A percentile compares a stretch with the other conserved stretches of the same genome.
Conservation (phyloP, 1,140 invertebrate species). For the Aphis craccivora region DNA sequence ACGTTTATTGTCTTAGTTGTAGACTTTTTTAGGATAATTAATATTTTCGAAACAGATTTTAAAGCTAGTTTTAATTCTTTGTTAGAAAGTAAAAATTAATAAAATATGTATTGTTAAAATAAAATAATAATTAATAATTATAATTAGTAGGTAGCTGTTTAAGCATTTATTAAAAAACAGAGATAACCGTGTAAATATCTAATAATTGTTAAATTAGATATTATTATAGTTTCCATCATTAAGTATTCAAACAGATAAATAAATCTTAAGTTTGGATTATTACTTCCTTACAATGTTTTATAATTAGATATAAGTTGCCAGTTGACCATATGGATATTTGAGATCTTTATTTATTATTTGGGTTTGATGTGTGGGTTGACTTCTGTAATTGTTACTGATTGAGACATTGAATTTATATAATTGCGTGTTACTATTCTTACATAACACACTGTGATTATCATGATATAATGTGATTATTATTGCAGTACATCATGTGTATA, state of each 20-base stretch:
- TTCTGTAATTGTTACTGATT: not conserved
- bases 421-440: not conserved
- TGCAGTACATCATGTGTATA: too few relatives aligned
- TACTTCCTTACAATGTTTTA: not conserved
- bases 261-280: not conserved
- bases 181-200: not conserved
- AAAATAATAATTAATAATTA: not conserved
- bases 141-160: not conserved
- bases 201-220: not conserved
- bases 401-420: not conserved
- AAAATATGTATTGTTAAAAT: not conserved
- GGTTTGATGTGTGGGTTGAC: not conserved
- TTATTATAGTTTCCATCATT: not conserved
- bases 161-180: not conserved
- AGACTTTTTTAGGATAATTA: not conserved
- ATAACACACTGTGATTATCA: not conserved
- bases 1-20: not conserved
- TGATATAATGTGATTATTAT: too few relatives aligned
- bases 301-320: not conserved
- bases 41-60: not conserved
- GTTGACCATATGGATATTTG: not conserved
- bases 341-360: not conserved
- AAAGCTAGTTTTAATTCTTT: not conserved
- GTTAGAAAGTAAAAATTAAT: not conserved
- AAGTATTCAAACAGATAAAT: not conserved